phyloP scores from a whole-genome alignment of 1,140 invertebrate species.

The Heterodera carotae region DNA sequence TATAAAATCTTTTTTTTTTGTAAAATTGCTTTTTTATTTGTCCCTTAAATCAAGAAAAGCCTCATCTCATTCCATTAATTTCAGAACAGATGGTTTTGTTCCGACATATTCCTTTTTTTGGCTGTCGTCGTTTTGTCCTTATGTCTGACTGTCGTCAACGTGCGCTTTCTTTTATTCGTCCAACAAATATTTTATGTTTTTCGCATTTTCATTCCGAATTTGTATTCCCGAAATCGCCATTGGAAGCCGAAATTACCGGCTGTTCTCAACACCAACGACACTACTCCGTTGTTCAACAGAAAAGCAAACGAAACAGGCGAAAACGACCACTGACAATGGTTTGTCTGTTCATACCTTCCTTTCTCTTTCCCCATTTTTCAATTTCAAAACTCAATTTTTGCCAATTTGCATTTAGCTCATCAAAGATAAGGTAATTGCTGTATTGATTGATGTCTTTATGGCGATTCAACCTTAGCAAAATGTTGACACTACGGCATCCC shows the following conservation, averaged over 20 bases:
- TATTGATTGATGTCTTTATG: neutral
- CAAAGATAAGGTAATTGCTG: neutral
- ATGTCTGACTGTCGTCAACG: no score
- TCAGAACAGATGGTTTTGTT: no score
- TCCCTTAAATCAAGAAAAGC: no score
- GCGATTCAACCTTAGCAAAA: neutral
- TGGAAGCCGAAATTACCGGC: neutral
- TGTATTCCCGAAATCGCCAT: neutral
- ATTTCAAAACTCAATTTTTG: no score
- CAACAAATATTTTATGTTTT: neutral
- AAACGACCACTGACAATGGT: neutral
- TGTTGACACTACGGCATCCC: neutral
- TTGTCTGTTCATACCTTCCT: no score
- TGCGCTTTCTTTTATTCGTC: no score
- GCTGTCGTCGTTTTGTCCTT: no score
- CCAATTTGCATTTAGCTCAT: neutral
- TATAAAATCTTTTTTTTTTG: no score
- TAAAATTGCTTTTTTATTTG: no score
- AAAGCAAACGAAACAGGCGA: neutral
- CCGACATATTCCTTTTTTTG: no score
- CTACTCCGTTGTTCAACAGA: conserved; percentile 4
- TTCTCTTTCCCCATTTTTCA: no score
- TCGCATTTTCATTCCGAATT: neutral
- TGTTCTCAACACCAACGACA: neutral
- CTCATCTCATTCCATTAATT: no score